Evolutionary conservation across 2,113 vertebrate species (phyloP).

Genomic region (Anas platyrhynchos): DNA sequence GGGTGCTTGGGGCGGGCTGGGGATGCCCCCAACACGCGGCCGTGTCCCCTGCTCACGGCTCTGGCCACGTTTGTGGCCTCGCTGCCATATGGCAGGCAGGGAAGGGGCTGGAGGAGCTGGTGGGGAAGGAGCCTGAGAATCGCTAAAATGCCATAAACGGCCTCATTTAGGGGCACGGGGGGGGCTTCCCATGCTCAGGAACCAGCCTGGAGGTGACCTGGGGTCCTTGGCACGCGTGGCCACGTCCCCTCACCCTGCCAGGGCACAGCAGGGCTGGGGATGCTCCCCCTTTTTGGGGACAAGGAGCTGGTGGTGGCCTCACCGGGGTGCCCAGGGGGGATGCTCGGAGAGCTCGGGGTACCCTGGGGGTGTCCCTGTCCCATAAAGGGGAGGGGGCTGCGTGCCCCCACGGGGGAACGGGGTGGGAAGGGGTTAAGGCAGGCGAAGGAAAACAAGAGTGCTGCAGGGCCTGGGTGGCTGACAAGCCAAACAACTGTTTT

Average conservation of each 20-base stretch:
- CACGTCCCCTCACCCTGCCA: rapidly evolving
- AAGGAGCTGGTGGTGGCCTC: not conserved
- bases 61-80: not conserved
- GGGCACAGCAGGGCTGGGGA: rapidly evolving
- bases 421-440: conserved; percentile 46
- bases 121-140: not conserved
- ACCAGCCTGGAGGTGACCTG: rapidly evolving
- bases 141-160: not conserved
- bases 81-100: not conserved
- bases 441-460: conserved; percentile 53
- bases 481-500: conserved; percentile 74
- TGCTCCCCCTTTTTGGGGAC: not conserved
- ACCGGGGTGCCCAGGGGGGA: rapidly evolving
- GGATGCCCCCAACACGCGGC: not conserved
- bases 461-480: conserved; percentile 63
- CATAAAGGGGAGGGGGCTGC: not conserved
- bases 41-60: not conserved
- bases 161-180: not conserved
- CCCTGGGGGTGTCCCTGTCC: not conserved
- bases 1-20: not conserved
- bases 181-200: not conserved
- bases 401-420: not conserved
- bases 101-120: not conserved
- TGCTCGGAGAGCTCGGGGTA: not conserved
- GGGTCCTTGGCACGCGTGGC: rapidly evolving